Evolutionary conservation across 2,888 invertebrate species (phyloP), one percentile per base, ranked within the genome.

Genomic region (Thecophora atra): DNA sequence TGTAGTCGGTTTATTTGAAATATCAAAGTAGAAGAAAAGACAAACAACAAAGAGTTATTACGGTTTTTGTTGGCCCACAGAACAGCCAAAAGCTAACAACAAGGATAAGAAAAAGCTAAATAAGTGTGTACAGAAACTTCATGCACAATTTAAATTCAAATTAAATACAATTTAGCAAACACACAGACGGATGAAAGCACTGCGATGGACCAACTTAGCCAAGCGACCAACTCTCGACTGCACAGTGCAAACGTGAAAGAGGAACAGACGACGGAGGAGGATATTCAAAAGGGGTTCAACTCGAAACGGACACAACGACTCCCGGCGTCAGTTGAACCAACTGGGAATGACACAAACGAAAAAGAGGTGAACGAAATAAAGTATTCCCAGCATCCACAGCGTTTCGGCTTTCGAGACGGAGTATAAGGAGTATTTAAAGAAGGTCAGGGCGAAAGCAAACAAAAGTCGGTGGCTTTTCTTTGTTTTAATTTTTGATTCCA

Each of bases 151-250:
- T 83, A 83, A 82, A 83, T 82, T 79, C 79, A 79, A 83, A 83
- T 83, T 83, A 83, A 83, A 83, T 83, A 81, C 83, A 82, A 82
- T 83, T 81, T 78, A 72, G 64, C 72, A 76, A 73, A 72, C 70
- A 44, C 42, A 58, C 37, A 72, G 70, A 67, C 42, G 58, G 58
- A 21, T 24, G 42, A 56, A 37, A 68, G 47, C 47, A 47, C 2
- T 47, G 37, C 37, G 37, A 37, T 37, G 37, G 11, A 52, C n/a
- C 52, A 52, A 52, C 52, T 6, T 1, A 19, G 2, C 52, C 52
- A 6, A 19, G 5, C 17, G 52, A 11, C 19, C 52, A 52, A 19
- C 52, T 37, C 37, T 1, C 37, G 11, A 52, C 52, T 19, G n/a
- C 11, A 21, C 54, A 54, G n/a, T 21, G 54, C 54, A 54, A 54